Evolutionary conservation across 2,797 vertebrate species (phyloP).

Genomic region (Phoeniculus purpureus): DNA sequence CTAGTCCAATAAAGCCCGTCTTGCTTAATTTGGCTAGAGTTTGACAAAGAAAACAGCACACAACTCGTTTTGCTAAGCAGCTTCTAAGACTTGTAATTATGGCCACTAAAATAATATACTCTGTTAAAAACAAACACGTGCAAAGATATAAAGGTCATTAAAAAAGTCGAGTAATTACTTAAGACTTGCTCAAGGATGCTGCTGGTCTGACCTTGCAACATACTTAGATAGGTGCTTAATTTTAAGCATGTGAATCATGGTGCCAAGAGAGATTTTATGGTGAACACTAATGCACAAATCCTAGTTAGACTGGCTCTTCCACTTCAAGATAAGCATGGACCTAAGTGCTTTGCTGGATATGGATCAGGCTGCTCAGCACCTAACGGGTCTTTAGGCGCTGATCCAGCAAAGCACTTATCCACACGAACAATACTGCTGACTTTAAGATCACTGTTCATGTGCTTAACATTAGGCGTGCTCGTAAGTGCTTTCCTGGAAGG

Average conservation of each 20-base stretch:
- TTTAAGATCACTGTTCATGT: conserved; percentile 59
- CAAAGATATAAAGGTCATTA: neutral
- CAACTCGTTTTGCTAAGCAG: neutral
- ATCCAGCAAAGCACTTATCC: conserved; percentile 67
- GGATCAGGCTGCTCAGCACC: conserved; percentile 69
- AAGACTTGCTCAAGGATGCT: neutral
- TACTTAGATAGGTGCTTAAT: conserved; percentile 52
- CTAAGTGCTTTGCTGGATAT: conserved; percentile 67
- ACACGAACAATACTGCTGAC: neutral
- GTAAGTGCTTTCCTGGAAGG: conserved; percentile 70
- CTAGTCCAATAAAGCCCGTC: neutral
- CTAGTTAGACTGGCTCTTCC: conserved; percentile 20
- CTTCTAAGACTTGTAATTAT: neutral
- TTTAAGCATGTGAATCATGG: neutral
- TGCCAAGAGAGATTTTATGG: conserved; percentile 49
- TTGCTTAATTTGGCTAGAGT: neutral
- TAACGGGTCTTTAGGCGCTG: conserved; percentile 49
- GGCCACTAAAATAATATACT: neutral
- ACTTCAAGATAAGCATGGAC: conserved; percentile 49
- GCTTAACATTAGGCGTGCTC: conserved; percentile 64
- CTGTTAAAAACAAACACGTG: neutral
- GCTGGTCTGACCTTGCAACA: conserved; percentile 9
- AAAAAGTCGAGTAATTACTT: neutral
- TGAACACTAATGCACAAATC: conserved; percentile 42
- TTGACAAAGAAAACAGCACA: neutral